Evolutionary conservation across 2,113 vertebrate species (phyloP).

Genomic region (Crotalus viridis): DNA sequence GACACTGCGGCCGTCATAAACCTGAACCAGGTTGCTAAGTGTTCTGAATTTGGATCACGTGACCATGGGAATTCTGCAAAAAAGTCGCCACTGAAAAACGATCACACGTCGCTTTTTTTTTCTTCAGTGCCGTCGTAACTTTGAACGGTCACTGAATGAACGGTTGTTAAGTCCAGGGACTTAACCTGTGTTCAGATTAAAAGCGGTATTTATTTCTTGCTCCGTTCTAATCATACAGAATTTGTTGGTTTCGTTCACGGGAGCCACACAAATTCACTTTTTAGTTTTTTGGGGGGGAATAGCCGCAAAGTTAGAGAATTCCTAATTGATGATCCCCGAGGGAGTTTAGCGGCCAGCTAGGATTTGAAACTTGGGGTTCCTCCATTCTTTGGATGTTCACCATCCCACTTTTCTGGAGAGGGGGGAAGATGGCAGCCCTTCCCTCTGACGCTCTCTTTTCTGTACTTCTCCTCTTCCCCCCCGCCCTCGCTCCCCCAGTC

Average conservation of each 20-base stretch:
- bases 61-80: no score
- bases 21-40: no score
- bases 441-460: neutral
- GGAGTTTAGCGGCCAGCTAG: neutral
- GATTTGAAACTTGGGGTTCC: neutral
- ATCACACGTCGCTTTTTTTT: no score
- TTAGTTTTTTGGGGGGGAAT: neutral
- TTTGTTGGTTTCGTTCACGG: neutral
- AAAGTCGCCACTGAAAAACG: no score
- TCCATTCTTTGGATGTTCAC: neutral
- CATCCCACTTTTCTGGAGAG: neutral
- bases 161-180: no score
- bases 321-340: neutral
- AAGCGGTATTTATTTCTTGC: neutral
- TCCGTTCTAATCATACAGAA: neutral
- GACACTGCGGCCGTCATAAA: no score
- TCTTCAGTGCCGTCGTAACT: no score
- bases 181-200: no score
- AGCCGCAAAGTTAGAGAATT: neutral
- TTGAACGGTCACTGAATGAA: no score
- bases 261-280: neutral
- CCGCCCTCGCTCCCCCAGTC: slow-evolving; percentile 56
- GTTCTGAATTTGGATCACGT: no score
- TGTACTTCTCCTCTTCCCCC: neutral
- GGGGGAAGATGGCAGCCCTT: neutral